Conservation (phyloP, 1,140 invertebrate species). For the Pemphigus obesinymphae region DNA sequence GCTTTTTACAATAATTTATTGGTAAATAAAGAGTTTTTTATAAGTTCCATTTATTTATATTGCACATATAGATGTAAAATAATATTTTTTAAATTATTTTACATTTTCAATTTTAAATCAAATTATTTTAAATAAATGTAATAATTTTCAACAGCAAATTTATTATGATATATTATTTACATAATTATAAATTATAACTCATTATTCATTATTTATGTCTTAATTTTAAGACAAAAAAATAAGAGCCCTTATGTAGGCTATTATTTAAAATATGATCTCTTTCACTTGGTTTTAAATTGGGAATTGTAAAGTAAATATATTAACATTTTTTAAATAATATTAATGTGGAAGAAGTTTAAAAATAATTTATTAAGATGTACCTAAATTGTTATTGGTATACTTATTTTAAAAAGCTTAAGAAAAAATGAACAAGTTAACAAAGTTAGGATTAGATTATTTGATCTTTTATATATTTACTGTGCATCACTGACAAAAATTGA, state of each 20-base stretch:
- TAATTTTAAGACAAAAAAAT: not conserved
- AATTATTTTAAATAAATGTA: not conserved
- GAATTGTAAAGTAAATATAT: not conserved
- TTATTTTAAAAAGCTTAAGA: not conserved
- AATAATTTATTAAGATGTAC: not conserved
- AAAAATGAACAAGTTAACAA: not conserved
- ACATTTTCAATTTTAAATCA: too few species aligned
- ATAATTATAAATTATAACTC: not conserved
- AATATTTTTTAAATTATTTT: too few species aligned
- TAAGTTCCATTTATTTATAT: not conserved
- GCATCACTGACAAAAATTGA: not conserved
- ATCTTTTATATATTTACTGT: slow-evolving; percentile 5
- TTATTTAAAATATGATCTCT: not conserved
- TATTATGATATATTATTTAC: not conserved
- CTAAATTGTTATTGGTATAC: not conserved
- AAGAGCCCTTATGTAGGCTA: not conserved
- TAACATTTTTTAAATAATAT: not conserved
- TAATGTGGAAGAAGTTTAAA: not conserved
- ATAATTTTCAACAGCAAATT: not conserved
- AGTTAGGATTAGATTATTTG: not conserved
- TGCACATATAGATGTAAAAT: not conserved
- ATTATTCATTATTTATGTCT: not conserved
- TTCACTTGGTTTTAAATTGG: not conserved
- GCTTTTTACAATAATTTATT: too few species aligned
- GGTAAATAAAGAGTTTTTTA: too few species aligned